These are phyloP conservation scores for Gracilinanus agilis DNA, from an alignment of 2,113 vertebrate genomes.

Conservation along the genomic window DNA sequence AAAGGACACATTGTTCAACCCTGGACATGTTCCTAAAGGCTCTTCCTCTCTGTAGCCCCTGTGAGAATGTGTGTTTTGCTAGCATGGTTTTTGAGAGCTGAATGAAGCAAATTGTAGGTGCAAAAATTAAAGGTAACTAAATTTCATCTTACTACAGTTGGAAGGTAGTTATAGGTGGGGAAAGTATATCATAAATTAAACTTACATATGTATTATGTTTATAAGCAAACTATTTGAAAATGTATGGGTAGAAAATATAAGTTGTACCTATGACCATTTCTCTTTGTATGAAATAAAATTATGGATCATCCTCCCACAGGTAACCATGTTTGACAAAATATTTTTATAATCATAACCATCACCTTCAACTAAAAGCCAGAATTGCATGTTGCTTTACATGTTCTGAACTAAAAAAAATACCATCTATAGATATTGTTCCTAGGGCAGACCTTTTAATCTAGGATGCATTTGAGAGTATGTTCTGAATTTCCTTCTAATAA, in stretches of 20 bases:
- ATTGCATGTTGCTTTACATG: not conserved
- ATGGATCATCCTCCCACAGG: not conserved
- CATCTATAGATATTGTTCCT: constrained; percentile 10
- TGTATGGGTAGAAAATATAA: not conserved
- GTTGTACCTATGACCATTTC: not conserved
- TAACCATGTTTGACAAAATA: not conserved
- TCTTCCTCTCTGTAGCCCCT: too few relatives aligned
- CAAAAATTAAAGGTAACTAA: not conserved
- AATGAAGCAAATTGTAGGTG: too few relatives aligned
- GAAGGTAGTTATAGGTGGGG: not conserved
- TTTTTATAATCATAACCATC: not conserved
- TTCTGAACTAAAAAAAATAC: not conserved
- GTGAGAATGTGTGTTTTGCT: too few relatives aligned
- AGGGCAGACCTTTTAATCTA: not conserved
- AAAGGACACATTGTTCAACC: too few relatives aligned
- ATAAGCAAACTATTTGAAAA: not conserved
- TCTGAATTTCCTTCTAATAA: not conserved
- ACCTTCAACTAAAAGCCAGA: constrained; percentile 1
- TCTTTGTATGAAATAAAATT: not conserved
- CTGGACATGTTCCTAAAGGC: too few relatives aligned
- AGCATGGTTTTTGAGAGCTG: too few relatives aligned
- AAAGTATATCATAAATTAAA: not conserved
- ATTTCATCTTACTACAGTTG: not conserved
- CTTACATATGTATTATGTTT: not conserved
- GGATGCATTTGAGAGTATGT: constrained; percentile 11